These are phyloP conservation scores for Aphis gossypii DNA, from an alignment of 1,140 invertebrate genomes.

Conservation along the genomic window DNA sequence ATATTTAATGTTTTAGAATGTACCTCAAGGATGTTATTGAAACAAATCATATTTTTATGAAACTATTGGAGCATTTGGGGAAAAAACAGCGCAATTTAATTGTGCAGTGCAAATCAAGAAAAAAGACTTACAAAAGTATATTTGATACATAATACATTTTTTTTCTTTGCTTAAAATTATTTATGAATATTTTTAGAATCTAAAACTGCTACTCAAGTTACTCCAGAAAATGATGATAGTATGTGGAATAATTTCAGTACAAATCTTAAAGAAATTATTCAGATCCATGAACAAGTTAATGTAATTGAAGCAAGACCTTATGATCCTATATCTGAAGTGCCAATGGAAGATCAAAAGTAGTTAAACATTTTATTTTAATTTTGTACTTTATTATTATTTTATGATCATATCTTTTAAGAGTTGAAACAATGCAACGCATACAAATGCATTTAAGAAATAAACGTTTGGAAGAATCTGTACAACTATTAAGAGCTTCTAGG, in stretches of 20 bases:
- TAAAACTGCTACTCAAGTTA: not conserved
- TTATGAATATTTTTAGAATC: not conserved
- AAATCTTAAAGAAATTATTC: constrained; percentile 76
- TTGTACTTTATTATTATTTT: not conserved
- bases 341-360: constrained; percentile 90
- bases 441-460: constrained; percentile 77
- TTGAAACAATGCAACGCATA: constrained; percentile 85
- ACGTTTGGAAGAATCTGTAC: constrained; percentile 78
- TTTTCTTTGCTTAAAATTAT: not conserved
- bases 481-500: constrained; percentile 84
- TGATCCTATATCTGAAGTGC: constrained; percentile 82
- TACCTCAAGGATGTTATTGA: constrained; percentile 89
- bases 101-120: constrained; percentile 76
- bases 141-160: not conserved
- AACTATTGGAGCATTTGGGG: constrained; percentile 86
- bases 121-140: constrained; percentile 65
- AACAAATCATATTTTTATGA: constrained; percentile 89
- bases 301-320: constrained; percentile 76
- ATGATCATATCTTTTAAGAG: constrained; percentile 67
- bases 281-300: constrained; percentile 67
- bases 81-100: constrained; percentile 72
- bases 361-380: constrained; percentile 60
- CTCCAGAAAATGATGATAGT: constrained; percentile 53
- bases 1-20: constrained; percentile 67
- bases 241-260: constrained; percentile 74